Base-by-base conservation (phyloP, 1,140 invertebrate genomes). In the Aphaenogaster floridana region DNA sequence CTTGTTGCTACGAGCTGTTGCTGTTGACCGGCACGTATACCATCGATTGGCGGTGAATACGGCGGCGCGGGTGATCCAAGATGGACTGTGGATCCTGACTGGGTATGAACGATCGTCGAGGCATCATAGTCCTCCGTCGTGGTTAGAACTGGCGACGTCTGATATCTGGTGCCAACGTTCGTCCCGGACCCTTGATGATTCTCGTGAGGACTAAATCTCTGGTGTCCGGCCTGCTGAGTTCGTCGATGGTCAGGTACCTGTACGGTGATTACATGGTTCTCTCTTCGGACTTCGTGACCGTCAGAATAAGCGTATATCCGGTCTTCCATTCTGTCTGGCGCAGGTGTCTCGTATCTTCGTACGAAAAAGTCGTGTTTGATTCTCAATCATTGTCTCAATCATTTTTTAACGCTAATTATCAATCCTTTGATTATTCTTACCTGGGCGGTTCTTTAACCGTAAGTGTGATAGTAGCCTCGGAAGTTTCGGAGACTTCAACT, bases 131-230 rank as follows among this genome's bases (percentile, higher is more conserved):
- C 93, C 9, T 95, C 95, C 21, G 0, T 83, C 17, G 15, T 86
- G 9, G 54, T 85, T 50, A 72, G 59, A 52, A 36, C 88, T 3
- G 95, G 94, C 2, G 95, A 95, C 13, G 89, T 68, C 9, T 94
- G 94, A 39, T 93, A 93, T 0, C 28, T 57, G 17, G 39, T 66
- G 36, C n/a, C 61, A 15, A 5, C 85, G 57, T 36, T 89, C 52
- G 63, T 76, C 2, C 45, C 86, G 36, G 39, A 28, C 0, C 63
- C 42, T 5, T 93, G 93, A 11, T 86, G 85, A 36, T 88, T 89
- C 15, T 94, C 93, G 0, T 91, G 93, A 0, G 94, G 94, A 80
- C 94, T 94, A 69, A 92, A 95, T 83, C 94, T 91, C 6, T 94
- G 93, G 3, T 76, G 39, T 2, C 83, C 88, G 0, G 79, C 54